These are phyloP conservation scores for Phyllotreta striolata DNA, from an alignment of 2,888 invertebrate species.

Conservation along the genomic window DNA sequence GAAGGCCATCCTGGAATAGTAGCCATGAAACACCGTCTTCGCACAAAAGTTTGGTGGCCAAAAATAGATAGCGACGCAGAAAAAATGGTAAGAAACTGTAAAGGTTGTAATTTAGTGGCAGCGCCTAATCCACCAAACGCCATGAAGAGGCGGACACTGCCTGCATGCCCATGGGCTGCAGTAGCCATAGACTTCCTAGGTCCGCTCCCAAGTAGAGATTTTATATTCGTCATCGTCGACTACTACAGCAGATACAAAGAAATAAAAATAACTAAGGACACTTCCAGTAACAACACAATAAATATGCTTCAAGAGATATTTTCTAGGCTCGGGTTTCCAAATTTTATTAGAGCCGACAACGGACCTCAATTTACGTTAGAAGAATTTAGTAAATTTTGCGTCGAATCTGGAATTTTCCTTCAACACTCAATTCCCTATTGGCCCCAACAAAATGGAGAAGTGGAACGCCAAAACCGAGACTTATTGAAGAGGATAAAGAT, in stretches of 20 bases:
- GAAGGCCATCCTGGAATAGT: constrained; percentile 55
- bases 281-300: constrained; percentile 34
- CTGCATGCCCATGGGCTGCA: constrained; percentile 39
- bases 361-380: constrained; percentile 41
- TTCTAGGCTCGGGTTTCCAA: constrained; percentile 37
- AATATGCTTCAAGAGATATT: constrained; percentile 41
- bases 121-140: constrained; percentile 34
- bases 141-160: constrained; percentile 41
- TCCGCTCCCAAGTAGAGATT: constrained; percentile 42
- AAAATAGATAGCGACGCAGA: constrained; percentile 47
- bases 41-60: constrained; percentile 54
- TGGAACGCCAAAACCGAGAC: constrained; percentile 47
- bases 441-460: constrained; percentile 40
- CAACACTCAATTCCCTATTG: constrained; percentile 38
- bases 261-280: constrained; percentile 40
- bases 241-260: constrained; percentile 47
- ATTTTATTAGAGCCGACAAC: constrained; percentile 41
- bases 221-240: constrained; percentile 46
- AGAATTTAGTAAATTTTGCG: constrained; percentile 41
- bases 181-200: constrained; percentile 47
- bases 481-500: constrained; percentile 47
- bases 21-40: constrained; percentile 51
- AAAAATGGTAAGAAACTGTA: constrained; percentile 38
- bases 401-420: constrained; percentile 37
- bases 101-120: constrained; percentile 41